Conservation (phyloP, 1,140 invertebrate species). For the Colletes gigas region DNA sequence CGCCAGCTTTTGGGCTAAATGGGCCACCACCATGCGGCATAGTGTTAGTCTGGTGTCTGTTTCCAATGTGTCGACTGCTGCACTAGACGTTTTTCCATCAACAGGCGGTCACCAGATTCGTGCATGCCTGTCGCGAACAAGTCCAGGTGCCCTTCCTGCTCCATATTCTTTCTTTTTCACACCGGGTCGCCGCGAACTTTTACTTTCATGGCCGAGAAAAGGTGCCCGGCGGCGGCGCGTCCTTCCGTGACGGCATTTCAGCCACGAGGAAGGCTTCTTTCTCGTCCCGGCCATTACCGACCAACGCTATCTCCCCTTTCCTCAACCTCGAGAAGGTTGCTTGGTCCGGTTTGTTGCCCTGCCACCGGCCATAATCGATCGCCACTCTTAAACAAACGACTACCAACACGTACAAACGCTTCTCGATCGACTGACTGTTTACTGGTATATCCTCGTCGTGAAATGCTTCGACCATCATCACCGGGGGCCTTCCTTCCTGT, state of each 20-base stretch:
- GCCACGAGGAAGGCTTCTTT: conserved; percentile 59
- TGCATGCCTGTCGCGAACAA: background rate
- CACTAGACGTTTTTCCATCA: background rate
- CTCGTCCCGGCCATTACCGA: conserved; percentile 43
- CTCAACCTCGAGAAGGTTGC: conserved; percentile 53
- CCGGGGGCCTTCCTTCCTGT: conserved; percentile 18
- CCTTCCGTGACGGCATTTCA: conserved; percentile 35
- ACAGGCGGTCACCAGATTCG: background rate
- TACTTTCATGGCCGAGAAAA: conserved; percentile 64
- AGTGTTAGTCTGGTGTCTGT: too few relatives aligned
- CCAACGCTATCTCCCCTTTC: conserved; percentile 53
- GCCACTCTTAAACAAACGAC: too few relatives aligned
- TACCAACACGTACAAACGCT: too few relatives aligned
- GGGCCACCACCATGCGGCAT: too few relatives aligned
- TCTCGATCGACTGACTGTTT: too few relatives aligned
- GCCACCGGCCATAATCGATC: conserved; percentile 4
- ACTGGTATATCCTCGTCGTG: background rate
- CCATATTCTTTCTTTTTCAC: conserved; percentile 39
- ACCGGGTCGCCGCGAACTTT: background rate
- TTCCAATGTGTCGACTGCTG: background rate
- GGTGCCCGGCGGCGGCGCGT: conserved; percentile 32
- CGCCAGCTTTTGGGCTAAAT: too few relatives aligned
- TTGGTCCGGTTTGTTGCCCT: background rate
- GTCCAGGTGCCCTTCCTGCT: conserved; percentile 31
- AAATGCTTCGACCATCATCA: too few relatives aligned